Percentiles rank a stretch among this genome's conserved stretches.
Evolutionary conservation across 2,797 vertebrate genomes (phyloP).

Genomic region (Acanthurus leucopareius): DNA sequence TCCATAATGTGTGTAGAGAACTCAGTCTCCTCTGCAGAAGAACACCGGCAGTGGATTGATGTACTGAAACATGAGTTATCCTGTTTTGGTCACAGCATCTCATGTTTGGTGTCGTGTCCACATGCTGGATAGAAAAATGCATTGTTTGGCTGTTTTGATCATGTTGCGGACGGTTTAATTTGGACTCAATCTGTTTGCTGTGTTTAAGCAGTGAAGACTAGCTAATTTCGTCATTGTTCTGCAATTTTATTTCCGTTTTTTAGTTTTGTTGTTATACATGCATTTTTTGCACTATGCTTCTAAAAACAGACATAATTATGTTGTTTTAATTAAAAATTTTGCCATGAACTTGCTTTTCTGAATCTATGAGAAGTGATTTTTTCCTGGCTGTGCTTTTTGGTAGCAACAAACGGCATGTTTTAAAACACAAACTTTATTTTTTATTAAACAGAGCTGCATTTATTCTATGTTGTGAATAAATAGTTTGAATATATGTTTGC

Average conservation of each 20-base stretch:
- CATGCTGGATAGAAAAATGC: not conserved
- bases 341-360: constrained; percentile 39
- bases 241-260: constrained; percentile 32
- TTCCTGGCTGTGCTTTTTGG: constrained; percentile 56
- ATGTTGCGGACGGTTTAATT: constrained; percentile 7
- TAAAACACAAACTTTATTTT: constrained; percentile 73
- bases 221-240: constrained; percentile 10
- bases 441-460: constrained; percentile 70
- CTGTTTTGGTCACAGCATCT: constrained; percentile 13
- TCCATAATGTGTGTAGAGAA: constrained; percentile 25
- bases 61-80: not conserved
- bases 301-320: constrained; percentile 67
- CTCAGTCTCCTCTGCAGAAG: constrained; percentile 29
- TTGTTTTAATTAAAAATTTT: constrained; percentile 73
- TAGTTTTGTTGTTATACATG: constrained; percentile 49
- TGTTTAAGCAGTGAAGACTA: constrained; percentile 28
- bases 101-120: constrained; percentile 9
- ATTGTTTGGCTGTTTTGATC: not conserved
- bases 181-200: constrained; percentile 14
- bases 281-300: constrained; percentile 79
- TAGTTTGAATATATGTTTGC: constrained; percentile 46
- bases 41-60: constrained; percentile 7
- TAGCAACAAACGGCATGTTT: constrained; percentile 60
- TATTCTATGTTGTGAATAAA: constrained; percentile 76
- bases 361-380: constrained; percentile 19